Base-by-base conservation (phyloP, 1,140 invertebrate species). In the Carposina sasakii region DNA sequence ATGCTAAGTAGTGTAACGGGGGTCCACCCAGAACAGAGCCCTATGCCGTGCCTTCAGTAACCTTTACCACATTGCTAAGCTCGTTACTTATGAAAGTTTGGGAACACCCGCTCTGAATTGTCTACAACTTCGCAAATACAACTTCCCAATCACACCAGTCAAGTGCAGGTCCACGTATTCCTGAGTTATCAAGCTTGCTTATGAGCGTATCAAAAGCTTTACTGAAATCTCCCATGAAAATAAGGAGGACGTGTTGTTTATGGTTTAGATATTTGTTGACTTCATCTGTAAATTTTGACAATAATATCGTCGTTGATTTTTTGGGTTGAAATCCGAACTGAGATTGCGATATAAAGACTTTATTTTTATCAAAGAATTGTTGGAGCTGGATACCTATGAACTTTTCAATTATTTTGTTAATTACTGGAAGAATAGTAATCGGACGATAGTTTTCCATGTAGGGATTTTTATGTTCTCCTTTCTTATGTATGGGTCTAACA, bases 311-410 rank as follows among this genome's bases (percentile, higher is more conserved):
- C 2, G 36, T 39, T 10, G 4, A 6, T 39, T 39, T 39, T 10
- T 39, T 39, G 10, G 15, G 15, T 39, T 21, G 15, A 39, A 39
- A 39, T 6, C 36, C 36, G n/a, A 6, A 39, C n/a, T 39, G 36
- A 13, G 4, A 3, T 6, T 17, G 3, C 5, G 36, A 6, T 39
- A 39, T 3, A n/a, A n/a, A n/a, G 17, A 21, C 20, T 19, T 19
- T 21, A 39, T 39, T 39, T 17, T 39, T n/a, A 21, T 13, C 8
- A 21, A 6, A 20, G 13, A 6, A 39, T 4, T 39, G 8, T 3
- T 39, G 36, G n/a, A 39, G 17, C 20, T 20, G 20, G 36, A 10
- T 26, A 26, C 12, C 24, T 26, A 26, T 26, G 24, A 6, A 26
- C 12, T 26, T 26, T 5, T 12, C 24, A 5, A 26, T 12, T 6